These are phyloP conservation scores for Pygmarrhopalites habei DNA, from an alignment of 1,140 invertebrate genomes.

Conservation along the genomic window DNA sequence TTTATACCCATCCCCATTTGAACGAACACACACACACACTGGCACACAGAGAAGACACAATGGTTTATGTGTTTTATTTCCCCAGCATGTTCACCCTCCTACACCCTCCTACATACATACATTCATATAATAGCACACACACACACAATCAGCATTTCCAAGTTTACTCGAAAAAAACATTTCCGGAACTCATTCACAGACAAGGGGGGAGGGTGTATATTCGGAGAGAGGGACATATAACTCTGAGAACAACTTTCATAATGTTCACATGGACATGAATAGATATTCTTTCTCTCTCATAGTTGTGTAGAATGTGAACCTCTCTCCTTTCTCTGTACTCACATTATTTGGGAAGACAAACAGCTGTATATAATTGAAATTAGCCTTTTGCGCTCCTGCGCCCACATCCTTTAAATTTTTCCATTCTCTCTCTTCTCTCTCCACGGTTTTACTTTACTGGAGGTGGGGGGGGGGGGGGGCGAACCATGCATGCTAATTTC, in stretches of 20 bases:
- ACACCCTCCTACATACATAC: neutral
- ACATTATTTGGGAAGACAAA: neutral
- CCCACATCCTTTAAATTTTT: slow-evolving; percentile 2
- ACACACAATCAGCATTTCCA: neutral
- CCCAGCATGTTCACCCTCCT: neutral
- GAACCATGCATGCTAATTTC: slow-evolving; percentile 9
- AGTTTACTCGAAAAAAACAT: slow-evolving; percentile 10
- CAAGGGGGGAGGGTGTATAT: neutral
- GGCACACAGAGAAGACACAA: too few relatives aligned
- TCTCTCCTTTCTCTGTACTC: neutral
- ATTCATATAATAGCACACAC: neutral
- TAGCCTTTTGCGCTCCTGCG: slow-evolving; percentile 6
- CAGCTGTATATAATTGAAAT: slow-evolving; percentile 11
- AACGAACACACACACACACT: too few relatives aligned
- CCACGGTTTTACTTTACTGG: too few relatives aligned
- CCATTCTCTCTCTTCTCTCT: too few relatives aligned
- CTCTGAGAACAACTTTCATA: neutral
- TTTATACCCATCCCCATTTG: neutral
- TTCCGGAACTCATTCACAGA: slow-evolving; percentile 15
- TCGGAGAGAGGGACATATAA: neutral
- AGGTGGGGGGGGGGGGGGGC: too few relatives aligned
- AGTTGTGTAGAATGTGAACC: neutral
- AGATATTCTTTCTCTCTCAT: neutral
- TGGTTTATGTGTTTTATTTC: neutral
- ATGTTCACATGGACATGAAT: neutral